Percentiles rank a stretch among this genome's conserved stretches.
Evolutionary conservation across 2,888 invertebrate species (phyloP).

Genomic region (Temnothorax unifasciatus): DNA sequence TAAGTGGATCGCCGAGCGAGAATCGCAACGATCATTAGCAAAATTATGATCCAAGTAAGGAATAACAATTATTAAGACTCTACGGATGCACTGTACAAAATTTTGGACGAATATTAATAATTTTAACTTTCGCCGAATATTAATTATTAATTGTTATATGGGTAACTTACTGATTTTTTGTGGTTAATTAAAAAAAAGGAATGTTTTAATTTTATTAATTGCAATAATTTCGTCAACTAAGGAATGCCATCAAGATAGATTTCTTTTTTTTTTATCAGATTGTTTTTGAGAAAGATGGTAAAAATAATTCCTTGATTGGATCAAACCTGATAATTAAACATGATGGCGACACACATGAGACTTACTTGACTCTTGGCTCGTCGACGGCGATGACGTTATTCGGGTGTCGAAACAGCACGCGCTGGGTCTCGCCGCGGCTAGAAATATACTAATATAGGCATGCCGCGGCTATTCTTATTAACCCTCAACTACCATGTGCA

Average conservation of each 20-base stretch:
- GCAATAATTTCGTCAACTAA: background rate
- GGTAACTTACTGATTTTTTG: background rate
- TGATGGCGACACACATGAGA: constrained; percentile 83
- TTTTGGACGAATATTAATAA: constrained; percentile 1
- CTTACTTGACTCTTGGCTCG: constrained; percentile 92
- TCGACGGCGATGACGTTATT: constrained; percentile 91
- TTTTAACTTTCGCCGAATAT: background rate
- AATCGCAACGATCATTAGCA: constrained; percentile 12
- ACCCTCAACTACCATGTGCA: constrained; percentile 51
- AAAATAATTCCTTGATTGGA: constrained; percentile 50
- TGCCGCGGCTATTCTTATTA: constrained; percentile 77
- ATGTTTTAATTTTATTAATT: background rate
- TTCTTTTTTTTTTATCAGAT: background rate
- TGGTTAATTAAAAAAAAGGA: background rate
- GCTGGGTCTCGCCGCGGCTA: constrained; percentile 92
- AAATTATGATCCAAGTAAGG: constrained; percentile 45
- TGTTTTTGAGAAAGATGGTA: background rate
- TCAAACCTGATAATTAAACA: constrained; percentile 47
- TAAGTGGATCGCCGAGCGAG: constrained; percentile 1
- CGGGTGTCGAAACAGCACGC: constrained; percentile 91
- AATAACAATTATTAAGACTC: constrained; percentile 19
- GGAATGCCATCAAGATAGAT: background rate
- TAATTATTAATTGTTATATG: constrained; percentile 14
- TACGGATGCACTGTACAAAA: background rate
- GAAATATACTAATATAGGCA: constrained; percentile 85